A percentile compares a stretch with the other conserved stretches of the same genome.
Evolutionary conservation across 2,888 invertebrate genomes (phyloP).

Genomic region (Dichetophora obliterata): DNA sequence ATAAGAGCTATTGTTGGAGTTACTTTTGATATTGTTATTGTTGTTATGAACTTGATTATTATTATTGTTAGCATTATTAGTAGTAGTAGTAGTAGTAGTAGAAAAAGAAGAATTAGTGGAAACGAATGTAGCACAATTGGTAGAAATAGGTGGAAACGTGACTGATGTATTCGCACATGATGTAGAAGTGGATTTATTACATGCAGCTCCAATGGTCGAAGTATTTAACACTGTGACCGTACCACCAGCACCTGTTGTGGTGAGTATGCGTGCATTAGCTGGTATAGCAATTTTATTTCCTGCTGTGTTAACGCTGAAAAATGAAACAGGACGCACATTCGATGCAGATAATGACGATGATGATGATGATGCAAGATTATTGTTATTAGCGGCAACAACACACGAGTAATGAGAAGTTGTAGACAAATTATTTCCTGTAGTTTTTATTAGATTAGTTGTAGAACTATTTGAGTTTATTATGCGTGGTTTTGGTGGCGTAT

Average conservation of each 20-base stretch:
- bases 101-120: slow-evolving; percentile 40
- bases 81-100: slow-evolving; percentile 39
- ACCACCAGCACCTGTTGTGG: slow-evolving; percentile 50
- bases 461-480: too few relatives aligned
- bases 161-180: slow-evolving; percentile 36
- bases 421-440: slow-evolving; percentile 42
- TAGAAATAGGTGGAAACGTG: slow-evolving; percentile 32
- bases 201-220: not conserved
- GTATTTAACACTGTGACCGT: slow-evolving; percentile 45
- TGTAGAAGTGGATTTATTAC: slow-evolving; percentile 25
- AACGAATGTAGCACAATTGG: slow-evolving; percentile 36
- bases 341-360: slow-evolving; percentile 45
- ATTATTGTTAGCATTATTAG: slow-evolving; percentile 33
- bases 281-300: slow-evolving; percentile 63
- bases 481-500: slow-evolving; percentile 55
- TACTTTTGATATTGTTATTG: slow-evolving; percentile 49
- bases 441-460: slow-evolving; percentile 43
- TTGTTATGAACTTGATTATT: slow-evolving; percentile 27
- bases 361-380: slow-evolving; percentile 11
- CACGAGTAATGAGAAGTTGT: slow-evolving; percentile 20
- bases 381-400: slow-evolving; percentile 34
- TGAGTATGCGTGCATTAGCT: slow-evolving; percentile 61
- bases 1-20: slow-evolving; percentile 43
- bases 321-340: slow-evolving; percentile 62
- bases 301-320: slow-evolving; percentile 61